phyloP scores from a whole-genome alignment of 64 coral and sea anemone genomes.

The Stichodactyla mertensii region DNA sequence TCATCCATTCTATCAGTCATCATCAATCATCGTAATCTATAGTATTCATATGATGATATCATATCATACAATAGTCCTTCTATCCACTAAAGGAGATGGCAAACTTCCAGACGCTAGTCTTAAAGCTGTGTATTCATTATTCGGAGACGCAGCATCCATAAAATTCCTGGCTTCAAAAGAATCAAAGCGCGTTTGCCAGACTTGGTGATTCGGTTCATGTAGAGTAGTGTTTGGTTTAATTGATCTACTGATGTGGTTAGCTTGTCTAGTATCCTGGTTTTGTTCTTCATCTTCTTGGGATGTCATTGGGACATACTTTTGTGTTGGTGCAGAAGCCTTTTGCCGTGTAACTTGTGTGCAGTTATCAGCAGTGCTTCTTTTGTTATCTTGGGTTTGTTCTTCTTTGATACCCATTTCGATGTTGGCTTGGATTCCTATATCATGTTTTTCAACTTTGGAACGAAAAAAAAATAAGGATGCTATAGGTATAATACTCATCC shows the following conservation, averaged over 20 bases:
- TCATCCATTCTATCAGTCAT: no score
- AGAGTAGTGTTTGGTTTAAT: background rate
- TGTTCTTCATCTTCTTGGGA: background rate
- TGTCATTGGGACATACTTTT: background rate
- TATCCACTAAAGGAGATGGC: slow-evolving; percentile 56
- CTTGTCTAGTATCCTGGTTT: background rate
- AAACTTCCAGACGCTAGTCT: slow-evolving; percentile 51
- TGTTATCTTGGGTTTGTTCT: background rate
- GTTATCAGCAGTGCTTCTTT: background rate
- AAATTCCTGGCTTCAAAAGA: slow-evolving; percentile 56
- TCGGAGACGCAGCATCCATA: slow-evolving; percentile 19
- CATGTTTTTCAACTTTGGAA: slow-evolving; percentile 12
- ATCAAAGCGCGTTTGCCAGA: background rate
- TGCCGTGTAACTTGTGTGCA: background rate
- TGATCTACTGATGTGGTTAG: background rate
- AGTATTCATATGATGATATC: no score
- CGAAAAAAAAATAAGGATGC: background rate
- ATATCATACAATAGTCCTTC: slow-evolving; percentile 45
- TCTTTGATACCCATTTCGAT: background rate
- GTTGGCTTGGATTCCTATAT: slow-evolving; percentile 28
- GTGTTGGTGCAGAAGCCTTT: background rate
- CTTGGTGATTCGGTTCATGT: background rate
- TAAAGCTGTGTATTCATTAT: slow-evolving; percentile 45
- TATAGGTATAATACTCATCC: background rate
- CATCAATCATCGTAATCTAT: no score